phyloP scores from a whole-genome alignment of 2,113 vertebrate species.

The Oncorhynchus mykiss region DNA sequence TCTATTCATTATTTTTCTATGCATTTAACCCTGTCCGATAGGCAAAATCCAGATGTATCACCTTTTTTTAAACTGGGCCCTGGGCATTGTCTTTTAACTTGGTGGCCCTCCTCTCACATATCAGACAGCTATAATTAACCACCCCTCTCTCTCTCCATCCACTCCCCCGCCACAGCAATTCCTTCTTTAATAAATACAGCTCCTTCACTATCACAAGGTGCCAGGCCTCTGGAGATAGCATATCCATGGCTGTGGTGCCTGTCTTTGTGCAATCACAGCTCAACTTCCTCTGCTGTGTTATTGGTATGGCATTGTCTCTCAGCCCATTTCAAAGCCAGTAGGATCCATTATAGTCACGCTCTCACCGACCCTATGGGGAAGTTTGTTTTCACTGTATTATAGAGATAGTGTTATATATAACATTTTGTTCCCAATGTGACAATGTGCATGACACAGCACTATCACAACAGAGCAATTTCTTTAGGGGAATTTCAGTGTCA shows the following conservation, averaged over 20 bases:
- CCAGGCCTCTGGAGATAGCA: not conserved
- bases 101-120: constrained; percentile 15
- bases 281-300: not conserved
- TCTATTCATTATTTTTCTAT: no score
- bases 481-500: no score
- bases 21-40: no score
- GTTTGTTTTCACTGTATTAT: no score
- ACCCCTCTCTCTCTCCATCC: not conserved
- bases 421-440: no score
- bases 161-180: not conserved
- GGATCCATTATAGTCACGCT: constrained; percentile 1
- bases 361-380: not conserved
- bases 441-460: no score
- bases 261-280: constrained; percentile 18
- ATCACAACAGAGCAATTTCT: no score
- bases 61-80: no score
- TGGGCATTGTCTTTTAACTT: constrained; percentile 36
- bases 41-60: no score
- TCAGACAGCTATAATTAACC: constrained; percentile 43
- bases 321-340: not conserved
- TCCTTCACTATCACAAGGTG: not conserved
- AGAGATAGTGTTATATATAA: no score
- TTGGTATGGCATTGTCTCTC: not conserved
- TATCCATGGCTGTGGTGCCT: not conserved
- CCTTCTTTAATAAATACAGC: not conserved